Base-by-base conservation (phyloP, 2,888 invertebrate genomes). In the Rhogogaster chlorosoma region DNA sequence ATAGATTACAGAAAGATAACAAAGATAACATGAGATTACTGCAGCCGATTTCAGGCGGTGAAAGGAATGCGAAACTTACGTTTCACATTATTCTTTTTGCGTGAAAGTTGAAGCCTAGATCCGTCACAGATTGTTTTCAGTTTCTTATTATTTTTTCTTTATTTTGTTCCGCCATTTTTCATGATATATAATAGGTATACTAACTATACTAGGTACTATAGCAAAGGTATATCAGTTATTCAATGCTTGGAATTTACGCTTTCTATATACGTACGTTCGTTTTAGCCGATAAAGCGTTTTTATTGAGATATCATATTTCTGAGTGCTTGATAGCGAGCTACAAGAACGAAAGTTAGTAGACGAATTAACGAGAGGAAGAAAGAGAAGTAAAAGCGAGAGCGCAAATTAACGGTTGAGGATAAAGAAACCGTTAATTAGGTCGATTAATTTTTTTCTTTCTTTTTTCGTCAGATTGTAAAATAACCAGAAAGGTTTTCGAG, bases 251-350 rank as follows among this genome's bases (percentile, higher is more conserved):
- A 26, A 18, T 61, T n/a, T 32, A 4, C 36, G 32, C 26, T 26
- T 36, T 38, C 9, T 57, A 36, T 22, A 0, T 10, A 45, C 1
- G 18, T 26, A 61, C 18, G 7, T 5, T 26, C 9, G 15, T 12
- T 22, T 36, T 15, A 26, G 61, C 38, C 61, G 78, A 61, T 22
- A 4, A 32, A 61, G 61, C 80, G 61, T n/a, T 80, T 80, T 22
- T 7, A 22, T 29, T 12, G 6, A 3, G 38, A 36, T 38, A 80
- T 61, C 38, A 36, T 38, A 36, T 57, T 61, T 57, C 80, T 32
- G 22, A 38, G 42, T 26, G 38, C 38, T n/a, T 42, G 38, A 73
- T 32, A 36, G 70, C 36, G 29, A 9, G 36, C 26, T 1, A 15
- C 32, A 29, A 36, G 36, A 36, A n/a, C 4, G 71, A 73, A 42